Evolutionary conservation across 2,888 invertebrate genomes (phyloP).

Genomic region (Drosophila nr. perissopoda): DNA sequence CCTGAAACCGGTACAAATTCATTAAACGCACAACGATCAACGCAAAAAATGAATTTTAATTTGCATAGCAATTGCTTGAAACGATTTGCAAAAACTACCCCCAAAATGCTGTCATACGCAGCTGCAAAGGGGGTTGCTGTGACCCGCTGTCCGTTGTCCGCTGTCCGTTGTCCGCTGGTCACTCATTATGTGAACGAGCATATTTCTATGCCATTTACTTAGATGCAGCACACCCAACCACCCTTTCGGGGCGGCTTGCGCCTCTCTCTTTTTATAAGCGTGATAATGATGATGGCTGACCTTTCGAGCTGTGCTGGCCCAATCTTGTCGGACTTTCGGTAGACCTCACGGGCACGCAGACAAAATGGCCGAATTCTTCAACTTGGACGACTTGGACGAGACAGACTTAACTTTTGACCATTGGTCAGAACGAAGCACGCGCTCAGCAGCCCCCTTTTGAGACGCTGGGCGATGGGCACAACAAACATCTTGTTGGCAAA

Average conservation of each 20-base stretch:
- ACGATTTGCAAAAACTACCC: conserved; percentile 61
- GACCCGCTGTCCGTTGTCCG: neutral
- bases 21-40: conserved; percentile 76
- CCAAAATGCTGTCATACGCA: conserved; percentile 32
- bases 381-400: neutral
- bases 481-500: conserved; percentile 37
- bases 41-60: conserved; percentile 64
- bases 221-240: neutral
- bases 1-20: conserved; percentile 65
- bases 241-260: conserved; percentile 23
- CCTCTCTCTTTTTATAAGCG: conserved; percentile 71
- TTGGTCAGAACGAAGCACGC: conserved; percentile 79
- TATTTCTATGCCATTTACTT: neutral
- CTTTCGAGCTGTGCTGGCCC: conserved; percentile 54
- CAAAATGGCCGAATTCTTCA: conserved; percentile 75
- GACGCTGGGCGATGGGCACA: conserved; percentile 34
- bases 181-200: conserved; percentile 19
- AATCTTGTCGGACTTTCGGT: conserved; percentile 20
- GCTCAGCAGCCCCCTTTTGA: conserved; percentile 30
- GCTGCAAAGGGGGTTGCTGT: conserved; percentile 57
- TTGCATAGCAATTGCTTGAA: conserved; percentile 77
- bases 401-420: conserved; percentile 83
- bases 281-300: conserved; percentile 84
- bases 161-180: conserved; percentile 42
- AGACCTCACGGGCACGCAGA: conserved; percentile 12